phyloP scores from a whole-genome alignment of 2,797 vertebrate genomes.

The Meriones psammophilus region DNA sequence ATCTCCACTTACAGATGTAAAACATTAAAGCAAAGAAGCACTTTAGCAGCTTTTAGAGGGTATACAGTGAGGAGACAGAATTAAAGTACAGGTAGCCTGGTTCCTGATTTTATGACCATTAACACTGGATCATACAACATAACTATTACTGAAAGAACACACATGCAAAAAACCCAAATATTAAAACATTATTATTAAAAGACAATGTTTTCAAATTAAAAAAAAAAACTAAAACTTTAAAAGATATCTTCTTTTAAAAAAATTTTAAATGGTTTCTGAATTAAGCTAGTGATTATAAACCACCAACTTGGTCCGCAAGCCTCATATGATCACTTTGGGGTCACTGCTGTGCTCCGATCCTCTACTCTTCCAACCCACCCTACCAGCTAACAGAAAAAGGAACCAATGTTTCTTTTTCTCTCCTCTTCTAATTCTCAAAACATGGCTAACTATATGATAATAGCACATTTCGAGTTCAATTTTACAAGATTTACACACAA shows the following conservation, averaged over 20 bases:
- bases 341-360: neutral
- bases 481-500: constrained; percentile 37
- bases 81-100: neutral
- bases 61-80: neutral
- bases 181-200: neutral
- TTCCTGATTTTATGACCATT: neutral
- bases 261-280: neutral
- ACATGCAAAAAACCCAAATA: neutral
- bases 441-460: neutral
- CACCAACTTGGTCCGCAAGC: neutral
- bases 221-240: neutral
- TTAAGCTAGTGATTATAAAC: constrained; percentile 44
- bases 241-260: constrained; percentile 15
- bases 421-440: constrained; percentile 24
- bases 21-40: neutral
- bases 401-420: neutral
- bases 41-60: neutral
- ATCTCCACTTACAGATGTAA: neutral
- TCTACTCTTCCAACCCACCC: neutral
- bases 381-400: neutral
- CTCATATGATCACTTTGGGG: neutral
- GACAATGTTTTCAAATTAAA: constrained; percentile 43
- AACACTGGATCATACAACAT: neutral
- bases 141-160: neutral
- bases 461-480: neutral